Evolutionary conservation across 2,888 invertebrate genomes (phyloP).

Genomic region (Thysanoteuthis rhombus): DNA sequence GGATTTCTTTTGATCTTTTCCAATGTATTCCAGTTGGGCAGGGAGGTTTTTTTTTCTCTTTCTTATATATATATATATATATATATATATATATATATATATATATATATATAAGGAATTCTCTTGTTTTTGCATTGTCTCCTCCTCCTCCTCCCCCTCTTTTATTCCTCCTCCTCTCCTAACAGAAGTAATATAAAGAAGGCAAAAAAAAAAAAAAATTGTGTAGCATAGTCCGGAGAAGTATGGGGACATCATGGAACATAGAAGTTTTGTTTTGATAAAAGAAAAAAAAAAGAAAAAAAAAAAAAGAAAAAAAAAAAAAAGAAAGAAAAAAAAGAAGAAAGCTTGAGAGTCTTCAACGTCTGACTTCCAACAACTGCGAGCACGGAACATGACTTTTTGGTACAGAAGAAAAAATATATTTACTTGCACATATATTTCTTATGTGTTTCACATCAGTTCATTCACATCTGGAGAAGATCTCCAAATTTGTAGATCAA

Average conservation of each 20-base stretch:
- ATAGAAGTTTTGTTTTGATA: background rate
- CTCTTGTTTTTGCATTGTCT: background rate
- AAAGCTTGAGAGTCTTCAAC: too few species aligned
- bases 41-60: background rate
- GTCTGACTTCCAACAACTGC: background rate
- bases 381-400: background rate
- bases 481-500: background rate
- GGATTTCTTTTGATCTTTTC: background rate
- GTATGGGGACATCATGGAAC: background rate
- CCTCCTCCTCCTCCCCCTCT: background rate
- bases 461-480: background rate
- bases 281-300: background rate
- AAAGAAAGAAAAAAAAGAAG: background rate
- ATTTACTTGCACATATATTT: background rate
- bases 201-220: background rate
- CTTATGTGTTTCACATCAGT: background rate
- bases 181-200: background rate
- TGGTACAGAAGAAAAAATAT: background rate
- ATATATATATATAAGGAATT: background rate
- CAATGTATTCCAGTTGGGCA: background rate
- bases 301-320: background rate
- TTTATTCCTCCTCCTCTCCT: background rate
- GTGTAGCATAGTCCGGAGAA: background rate
- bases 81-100: background rate
- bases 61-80: background rate